These are phyloP conservation scores for Teinopalpus imperialis DNA, from an alignment of 2,888 invertebrate genomes.

Conservation along the genomic window DNA sequence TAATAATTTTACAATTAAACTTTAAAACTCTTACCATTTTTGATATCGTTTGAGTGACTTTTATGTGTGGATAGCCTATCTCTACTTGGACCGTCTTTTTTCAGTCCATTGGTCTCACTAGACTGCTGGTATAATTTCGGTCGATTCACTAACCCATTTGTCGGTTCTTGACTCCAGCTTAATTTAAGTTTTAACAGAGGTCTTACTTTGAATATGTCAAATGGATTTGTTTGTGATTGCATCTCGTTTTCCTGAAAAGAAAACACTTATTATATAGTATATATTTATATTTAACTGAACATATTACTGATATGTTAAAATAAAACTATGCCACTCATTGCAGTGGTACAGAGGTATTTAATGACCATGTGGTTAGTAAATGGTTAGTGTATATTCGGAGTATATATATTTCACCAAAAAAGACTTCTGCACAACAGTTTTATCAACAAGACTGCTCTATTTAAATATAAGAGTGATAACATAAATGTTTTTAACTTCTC, in stretches of 20 bases:
- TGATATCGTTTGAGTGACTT: constrained; percentile 50
- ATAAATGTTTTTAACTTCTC: too few species aligned
- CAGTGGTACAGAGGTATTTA: too few species aligned
- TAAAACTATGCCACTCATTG: too few species aligned
- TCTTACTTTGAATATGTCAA: constrained; percentile 89
- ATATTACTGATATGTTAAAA: too few species aligned
- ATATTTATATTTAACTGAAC: too few species aligned
- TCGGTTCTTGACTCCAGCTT: constrained; percentile 90
- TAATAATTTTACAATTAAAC: too few species aligned
- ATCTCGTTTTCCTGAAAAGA: constrained; percentile 65
- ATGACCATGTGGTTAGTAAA: too few species aligned
- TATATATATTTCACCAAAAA: too few species aligned
- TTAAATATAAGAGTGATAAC: too few species aligned
- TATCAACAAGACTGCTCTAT: too few species aligned
- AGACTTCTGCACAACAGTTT: too few species aligned
- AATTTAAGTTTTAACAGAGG: constrained; percentile 93
- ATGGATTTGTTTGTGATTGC: constrained; percentile 78
- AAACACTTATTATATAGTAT: background rate
- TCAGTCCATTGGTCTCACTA: constrained; percentile 56
- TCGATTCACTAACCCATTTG: constrained; percentile 84
- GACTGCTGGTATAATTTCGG: constrained; percentile 81
- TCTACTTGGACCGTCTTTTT: constrained; percentile 57
- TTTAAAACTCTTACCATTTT: constrained; percentile 49
- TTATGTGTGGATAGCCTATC: constrained; percentile 57
- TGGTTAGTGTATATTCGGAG: too few species aligned